Base-by-base conservation (phyloP, 2,888 invertebrate genomes). In the Dryocosmus kuriphilus region DNA sequence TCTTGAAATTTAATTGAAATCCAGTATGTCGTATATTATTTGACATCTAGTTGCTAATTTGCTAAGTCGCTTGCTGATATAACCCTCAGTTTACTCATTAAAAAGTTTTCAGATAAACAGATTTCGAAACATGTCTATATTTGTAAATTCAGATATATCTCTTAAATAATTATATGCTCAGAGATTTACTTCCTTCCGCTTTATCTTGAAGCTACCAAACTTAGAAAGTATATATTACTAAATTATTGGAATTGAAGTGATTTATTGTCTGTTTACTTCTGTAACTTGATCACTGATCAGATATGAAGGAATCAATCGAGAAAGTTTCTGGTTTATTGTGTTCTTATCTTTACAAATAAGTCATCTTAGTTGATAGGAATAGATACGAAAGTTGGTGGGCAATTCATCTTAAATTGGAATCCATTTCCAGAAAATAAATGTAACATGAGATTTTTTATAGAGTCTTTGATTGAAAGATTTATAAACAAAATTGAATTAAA, bases 1-100 rank as follows among this genome's bases (percentile, higher is more conserved):
- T 60, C 51, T 71, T 55, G 71, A 71, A 71, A 71, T 51, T 55
- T n/a, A 51, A 30, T 27, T 46, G 71, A 51, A 71, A 71, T 22
- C 14, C 19, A 51, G 51, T 46, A n/a, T 22, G 8, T 51, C 32
- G 51, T 46, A 19, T 46, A 46, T 46, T 67, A 19, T 6, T 51
- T 71, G 14, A 57, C 11, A 60, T 27, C 6, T 14, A 60, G 60
- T 60, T 27, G 27, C 11, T 60, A 60, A 24, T 60, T 60, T 27
- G 27, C 7, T 60, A 2, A 24, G 9, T 60, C 27, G 27, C 27
- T 22, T 55, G 51, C n/a, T 55, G 51, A 55, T 55, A 22, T 60
- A 27, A 60, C 14, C 16, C 24, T 60, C 6, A 27, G 11, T 14
- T 19, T 46, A 14, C 22, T 16, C 16, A 55, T 7, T 22, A 6